phyloP scores from a whole-genome alignment of 2,797 vertebrate species.

The Manis crassicaudata region DNA sequence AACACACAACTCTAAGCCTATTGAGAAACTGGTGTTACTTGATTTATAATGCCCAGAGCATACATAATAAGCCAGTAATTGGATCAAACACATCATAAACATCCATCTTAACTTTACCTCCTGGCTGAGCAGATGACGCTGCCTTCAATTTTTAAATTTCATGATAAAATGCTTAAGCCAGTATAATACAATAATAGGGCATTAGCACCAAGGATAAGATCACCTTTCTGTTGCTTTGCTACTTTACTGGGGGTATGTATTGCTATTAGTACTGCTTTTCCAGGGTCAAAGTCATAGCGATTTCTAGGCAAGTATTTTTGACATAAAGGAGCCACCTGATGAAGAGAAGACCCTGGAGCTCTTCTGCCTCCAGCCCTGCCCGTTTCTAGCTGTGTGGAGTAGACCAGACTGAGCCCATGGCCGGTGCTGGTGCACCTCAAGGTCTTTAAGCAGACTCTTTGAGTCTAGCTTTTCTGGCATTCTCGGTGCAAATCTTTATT shows the following conservation, averaged over 20 bases:
- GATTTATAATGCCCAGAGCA: slow-evolving; percentile 53
- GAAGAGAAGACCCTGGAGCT: not conserved
- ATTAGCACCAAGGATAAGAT: not conserved
- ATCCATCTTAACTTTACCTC: slow-evolving; percentile 56
- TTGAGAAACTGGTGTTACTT: slow-evolving; percentile 30
- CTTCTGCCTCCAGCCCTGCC: not conserved
- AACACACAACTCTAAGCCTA: not conserved
- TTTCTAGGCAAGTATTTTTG: not conserved
- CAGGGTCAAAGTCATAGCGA: not conserved
- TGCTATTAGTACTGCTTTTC: slow-evolving; percentile 36
- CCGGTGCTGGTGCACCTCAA: not conserved
- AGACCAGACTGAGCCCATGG: not conserved
- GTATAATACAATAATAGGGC: slow-evolving; percentile 6
- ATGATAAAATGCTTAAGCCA: slow-evolving; percentile 50
- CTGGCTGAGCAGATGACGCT: slow-evolving; percentile 1
- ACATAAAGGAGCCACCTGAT: not conserved
- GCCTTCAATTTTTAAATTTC: slow-evolving; percentile 55
- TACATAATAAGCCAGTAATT: slow-evolving; percentile 58
- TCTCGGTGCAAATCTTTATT: not conserved
- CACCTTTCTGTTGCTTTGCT: not conserved
- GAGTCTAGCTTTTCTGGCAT: not conserved
- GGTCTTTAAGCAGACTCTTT: not conserved
- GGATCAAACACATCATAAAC: slow-evolving; percentile 53
- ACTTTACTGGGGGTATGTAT: not conserved
- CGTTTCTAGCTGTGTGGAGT: not conserved